Evolutionary conservation across 2,888 invertebrate species (phyloP).

Genomic region (Frankliniella intonsa): DNA sequence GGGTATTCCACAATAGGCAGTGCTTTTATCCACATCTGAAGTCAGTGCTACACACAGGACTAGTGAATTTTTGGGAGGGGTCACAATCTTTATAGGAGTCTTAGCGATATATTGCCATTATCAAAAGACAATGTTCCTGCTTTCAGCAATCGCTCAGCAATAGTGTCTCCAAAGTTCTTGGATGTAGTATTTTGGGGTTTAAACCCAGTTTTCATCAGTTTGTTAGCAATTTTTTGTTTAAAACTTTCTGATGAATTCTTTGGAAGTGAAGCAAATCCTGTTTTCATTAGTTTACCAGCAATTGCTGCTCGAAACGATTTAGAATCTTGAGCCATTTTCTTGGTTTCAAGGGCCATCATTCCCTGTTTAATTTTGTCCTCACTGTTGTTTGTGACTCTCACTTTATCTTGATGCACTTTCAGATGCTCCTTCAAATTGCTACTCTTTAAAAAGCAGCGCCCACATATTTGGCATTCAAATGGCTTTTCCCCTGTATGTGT

Average conservation of each 20-base stretch:
- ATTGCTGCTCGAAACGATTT: background rate
- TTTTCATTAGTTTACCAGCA: background rate
- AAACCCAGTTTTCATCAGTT: background rate
- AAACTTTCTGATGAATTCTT: background rate
- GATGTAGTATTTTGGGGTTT: background rate
- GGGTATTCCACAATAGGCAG: no score
- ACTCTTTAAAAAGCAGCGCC: background rate
- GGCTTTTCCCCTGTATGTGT: background rate
- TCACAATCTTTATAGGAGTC: background rate
- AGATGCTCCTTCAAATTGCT: background rate
- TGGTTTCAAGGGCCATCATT: background rate
- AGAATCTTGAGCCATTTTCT: background rate
- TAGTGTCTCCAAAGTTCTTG: background rate
- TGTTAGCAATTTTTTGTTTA: background rate
- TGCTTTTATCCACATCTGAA: no score
- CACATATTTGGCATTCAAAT: slow-evolving; percentile 19
- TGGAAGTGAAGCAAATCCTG: background rate
- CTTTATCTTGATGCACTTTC: slow-evolving; percentile 12
- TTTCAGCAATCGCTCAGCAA: slow-evolving; percentile 1
- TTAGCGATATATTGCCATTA: background rate
- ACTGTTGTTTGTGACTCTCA: background rate
- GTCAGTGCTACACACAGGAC: no score
- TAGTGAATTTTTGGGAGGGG: no score
- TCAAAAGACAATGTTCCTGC: background rate
- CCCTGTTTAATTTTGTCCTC: background rate